These are phyloP conservation scores for Augiades crinisus DNA, from an alignment of 2,888 invertebrate species.

Conservation along the genomic window DNA sequence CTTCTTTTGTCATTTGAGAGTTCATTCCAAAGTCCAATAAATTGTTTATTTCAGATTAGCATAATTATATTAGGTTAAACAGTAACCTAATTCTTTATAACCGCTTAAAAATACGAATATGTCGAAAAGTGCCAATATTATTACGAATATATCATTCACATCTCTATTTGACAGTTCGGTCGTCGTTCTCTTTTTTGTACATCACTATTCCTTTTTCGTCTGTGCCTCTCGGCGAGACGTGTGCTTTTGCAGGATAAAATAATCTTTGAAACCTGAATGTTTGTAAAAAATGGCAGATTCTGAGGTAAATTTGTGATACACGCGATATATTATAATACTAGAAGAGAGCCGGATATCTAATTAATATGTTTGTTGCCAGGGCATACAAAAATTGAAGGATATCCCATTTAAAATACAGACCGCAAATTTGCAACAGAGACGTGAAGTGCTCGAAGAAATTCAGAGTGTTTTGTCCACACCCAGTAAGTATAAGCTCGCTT, in stretches of 20 bases:
- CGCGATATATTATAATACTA: background rate
- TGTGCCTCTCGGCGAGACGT: conserved; percentile 49
- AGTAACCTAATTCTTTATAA: no score
- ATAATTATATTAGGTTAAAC: no score
- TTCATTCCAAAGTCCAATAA: no score
- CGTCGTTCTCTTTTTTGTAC: background rate
- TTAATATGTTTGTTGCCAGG: conserved; percentile 61
- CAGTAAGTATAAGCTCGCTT: conserved; percentile 73
- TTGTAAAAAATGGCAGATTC: conserved; percentile 84
- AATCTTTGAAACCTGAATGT: conserved; percentile 58
- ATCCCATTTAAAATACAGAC: conserved; percentile 87
- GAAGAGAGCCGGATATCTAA: conserved; percentile 27
- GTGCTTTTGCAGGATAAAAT: conserved; percentile 43
- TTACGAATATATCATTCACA: background rate
- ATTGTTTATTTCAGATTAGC: no score
- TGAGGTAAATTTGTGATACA: conserved; percentile 72
- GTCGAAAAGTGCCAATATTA: no score
- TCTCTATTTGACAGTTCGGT: background rate
- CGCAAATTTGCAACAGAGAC: conserved; percentile 86
- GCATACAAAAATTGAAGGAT: conserved; percentile 86
- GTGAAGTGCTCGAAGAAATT: conserved; percentile 85
- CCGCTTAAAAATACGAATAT: no score
- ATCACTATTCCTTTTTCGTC: conserved; percentile 36
- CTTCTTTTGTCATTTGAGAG: no score
- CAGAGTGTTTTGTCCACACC: conserved; percentile 86